phyloP scores from a whole-genome alignment of 1,140 invertebrate genomes.

The Bombus haemorrhoidalis region DNA sequence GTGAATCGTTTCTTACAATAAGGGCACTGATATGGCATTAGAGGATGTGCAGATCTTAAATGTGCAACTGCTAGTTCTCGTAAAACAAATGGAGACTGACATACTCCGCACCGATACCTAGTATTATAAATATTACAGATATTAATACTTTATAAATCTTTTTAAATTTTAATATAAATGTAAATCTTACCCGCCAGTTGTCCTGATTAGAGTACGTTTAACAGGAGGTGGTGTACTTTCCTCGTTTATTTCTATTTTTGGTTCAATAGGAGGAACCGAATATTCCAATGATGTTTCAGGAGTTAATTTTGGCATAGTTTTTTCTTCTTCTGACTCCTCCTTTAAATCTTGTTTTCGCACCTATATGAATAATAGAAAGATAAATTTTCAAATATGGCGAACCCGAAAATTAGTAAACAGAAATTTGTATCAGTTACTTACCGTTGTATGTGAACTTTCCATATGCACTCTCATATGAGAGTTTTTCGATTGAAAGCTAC shows the following conservation, averaged over 20 bases:
- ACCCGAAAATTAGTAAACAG: not conserved
- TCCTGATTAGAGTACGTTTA: constrained; percentile 75
- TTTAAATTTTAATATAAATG: constrained; percentile 11
- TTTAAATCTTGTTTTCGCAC: constrained; percentile 45
- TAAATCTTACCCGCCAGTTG: constrained; percentile 66
- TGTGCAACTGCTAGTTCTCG: constrained; percentile 75
- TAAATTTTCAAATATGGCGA: not conserved
- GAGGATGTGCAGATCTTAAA: constrained; percentile 75
- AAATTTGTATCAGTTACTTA: not conserved
- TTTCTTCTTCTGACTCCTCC: constrained; percentile 56
- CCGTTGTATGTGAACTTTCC: constrained; percentile 49
- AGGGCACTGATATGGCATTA: constrained; percentile 77
- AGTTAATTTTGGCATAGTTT: constrained; percentile 65
- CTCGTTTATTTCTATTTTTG: constrained; percentile 68
- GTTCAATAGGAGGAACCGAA: constrained; percentile 65
- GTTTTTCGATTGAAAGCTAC: constrained; percentile 69
- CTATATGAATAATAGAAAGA: constrained; percentile 38
- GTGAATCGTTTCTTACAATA: constrained; percentile 77
- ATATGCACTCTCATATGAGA: constrained; percentile 70
- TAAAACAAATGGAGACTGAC: constrained; percentile 74
- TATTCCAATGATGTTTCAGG: constrained; percentile 65
- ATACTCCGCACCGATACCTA: constrained; percentile 76
- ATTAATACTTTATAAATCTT: not conserved
- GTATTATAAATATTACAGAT: not conserved
- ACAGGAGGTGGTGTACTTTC: constrained; percentile 67